phyloP scores from a whole-genome alignment of 2,797 vertebrate genomes.

The Prionace glauca region DNA sequence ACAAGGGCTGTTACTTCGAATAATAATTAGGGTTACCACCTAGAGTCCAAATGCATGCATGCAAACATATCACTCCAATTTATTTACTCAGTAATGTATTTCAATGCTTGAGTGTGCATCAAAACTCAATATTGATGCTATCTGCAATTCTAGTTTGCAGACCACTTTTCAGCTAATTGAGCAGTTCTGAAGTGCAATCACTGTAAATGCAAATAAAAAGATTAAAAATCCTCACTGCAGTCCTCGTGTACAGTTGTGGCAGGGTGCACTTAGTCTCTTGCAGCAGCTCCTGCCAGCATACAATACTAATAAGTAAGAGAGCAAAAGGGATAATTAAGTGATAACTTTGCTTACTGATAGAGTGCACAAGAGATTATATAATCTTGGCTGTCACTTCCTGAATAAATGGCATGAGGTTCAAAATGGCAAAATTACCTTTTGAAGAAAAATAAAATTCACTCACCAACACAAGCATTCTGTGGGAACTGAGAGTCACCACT shows the following conservation, averaged over 20 bases:
- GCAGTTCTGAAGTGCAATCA: background rate
- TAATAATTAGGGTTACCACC: background rate
- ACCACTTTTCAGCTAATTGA: background rate
- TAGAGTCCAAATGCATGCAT: background rate
- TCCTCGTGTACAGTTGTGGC: background rate
- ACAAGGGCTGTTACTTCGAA: background rate
- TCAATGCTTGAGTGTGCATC: background rate
- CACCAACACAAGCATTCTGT: background rate
- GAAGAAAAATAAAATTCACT: background rate
- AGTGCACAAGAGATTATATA: background rate
- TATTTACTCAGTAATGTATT: background rate
- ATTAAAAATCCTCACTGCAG: background rate
- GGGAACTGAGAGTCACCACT: background rate
- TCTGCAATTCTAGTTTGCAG: background rate
- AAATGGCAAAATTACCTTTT: background rate
- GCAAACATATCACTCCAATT: background rate
- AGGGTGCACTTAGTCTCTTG: background rate
- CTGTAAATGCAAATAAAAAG: background rate
- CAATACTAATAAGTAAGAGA: background rate
- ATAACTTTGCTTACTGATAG: background rate
- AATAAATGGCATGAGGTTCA: background rate
- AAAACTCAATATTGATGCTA: background rate
- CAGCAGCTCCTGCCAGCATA: background rate
- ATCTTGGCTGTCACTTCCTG: background rate
- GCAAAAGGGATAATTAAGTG: background rate